Percentiles rank a stretch among this genome's conserved stretches.
phyloP scores from a whole-genome alignment of 2,888 invertebrate genomes.

The Metallyticus violacea region DNA sequence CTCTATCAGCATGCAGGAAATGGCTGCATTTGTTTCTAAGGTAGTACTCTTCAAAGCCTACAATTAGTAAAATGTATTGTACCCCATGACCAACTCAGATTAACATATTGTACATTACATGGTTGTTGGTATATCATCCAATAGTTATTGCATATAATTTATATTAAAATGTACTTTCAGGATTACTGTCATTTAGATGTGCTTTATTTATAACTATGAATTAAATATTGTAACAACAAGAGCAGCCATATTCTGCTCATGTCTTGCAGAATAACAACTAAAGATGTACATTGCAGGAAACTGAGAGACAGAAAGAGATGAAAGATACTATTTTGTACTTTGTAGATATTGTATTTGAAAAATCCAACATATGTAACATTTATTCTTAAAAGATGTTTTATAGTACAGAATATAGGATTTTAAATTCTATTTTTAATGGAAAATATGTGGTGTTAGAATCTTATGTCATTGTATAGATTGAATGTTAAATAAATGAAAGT shows the following conservation, averaged over 20 bases:
- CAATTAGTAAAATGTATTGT: no score
- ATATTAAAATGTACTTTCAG: no score
- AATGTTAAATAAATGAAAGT: background rate
- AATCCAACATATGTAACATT: background rate
- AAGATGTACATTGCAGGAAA: no score
- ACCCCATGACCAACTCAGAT: no score
- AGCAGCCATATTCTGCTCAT: background rate
- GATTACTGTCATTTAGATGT: no score
- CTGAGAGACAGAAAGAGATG: background rate
- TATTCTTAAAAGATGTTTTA: background rate
- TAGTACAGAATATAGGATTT: background rate
- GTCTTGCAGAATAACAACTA: background rate
- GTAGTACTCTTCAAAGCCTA: background rate
- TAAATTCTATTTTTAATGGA: background rate
- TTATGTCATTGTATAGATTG: background rate
- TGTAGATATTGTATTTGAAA: background rate
- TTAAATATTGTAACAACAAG: no score
- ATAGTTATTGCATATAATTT: no score
- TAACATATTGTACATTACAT: no score
- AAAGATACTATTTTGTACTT: background rate
- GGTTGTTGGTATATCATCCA: no score
- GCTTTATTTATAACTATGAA: no score
- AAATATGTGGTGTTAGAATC: background rate
- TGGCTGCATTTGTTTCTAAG: no score
- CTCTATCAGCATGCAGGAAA: no score